These are phyloP conservation scores for Progne subis DNA, from an alignment of 2,113 vertebrate genomes.

Conservation along the genomic window DNA sequence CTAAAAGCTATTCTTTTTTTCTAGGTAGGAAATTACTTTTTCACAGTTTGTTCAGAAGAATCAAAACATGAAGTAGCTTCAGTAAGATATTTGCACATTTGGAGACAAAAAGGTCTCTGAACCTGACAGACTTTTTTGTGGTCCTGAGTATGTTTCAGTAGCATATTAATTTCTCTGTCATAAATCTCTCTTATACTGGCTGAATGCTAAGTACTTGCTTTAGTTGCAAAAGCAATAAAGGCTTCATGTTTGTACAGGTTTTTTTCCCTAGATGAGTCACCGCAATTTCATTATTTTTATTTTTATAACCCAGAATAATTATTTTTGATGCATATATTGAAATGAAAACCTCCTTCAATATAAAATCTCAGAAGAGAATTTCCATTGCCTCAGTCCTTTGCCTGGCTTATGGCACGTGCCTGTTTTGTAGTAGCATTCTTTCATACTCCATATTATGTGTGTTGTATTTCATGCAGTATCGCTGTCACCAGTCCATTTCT, in stretches of 20 bases:
- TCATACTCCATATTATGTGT: rapidly evolving
- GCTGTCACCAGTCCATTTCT: neutral
- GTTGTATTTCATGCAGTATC: neutral
- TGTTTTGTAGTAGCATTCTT: neutral
- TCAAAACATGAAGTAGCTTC: neutral
- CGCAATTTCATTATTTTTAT: neutral
- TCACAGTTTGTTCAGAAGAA: neutral
- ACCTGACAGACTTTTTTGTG: neutral
- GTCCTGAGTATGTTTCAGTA: neutral
- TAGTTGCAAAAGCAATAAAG: neutral
- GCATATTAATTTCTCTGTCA: neutral
- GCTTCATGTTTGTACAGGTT: neutral
- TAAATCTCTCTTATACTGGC: neutral
- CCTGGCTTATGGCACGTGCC: neutral
- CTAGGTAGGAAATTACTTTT: neutral
- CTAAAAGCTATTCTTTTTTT: neutral
- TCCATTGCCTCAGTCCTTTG: neutral
- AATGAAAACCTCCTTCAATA: neutral
- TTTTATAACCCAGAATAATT: neutral
- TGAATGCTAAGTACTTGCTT: neutral
- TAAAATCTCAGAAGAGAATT: neutral
- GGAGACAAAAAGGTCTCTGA: neutral
- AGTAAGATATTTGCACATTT: neutral
- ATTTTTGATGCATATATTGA: neutral
- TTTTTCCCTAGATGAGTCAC: neutral